Base-by-base conservation (phyloP, 1,140 invertebrate genomes). In the Asbolus verrucosus region DNA sequence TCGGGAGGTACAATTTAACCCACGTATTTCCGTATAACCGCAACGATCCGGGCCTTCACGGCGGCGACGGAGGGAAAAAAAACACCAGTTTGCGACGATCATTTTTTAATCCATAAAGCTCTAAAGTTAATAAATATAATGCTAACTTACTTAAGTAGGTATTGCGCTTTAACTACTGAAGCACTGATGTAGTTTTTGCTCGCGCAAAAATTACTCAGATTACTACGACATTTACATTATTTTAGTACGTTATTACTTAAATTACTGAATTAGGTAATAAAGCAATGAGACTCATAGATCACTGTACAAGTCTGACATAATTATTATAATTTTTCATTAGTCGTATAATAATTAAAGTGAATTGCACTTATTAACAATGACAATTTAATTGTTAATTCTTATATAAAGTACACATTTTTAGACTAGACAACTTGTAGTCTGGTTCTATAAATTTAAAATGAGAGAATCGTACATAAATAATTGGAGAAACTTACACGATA, bases 391-490 rank as follows among this genome's bases (percentile, higher is more conserved):
- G 27, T 36, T 11, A 43, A 69, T 43, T 13, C 14, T 43, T 27
- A 27, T n/a, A 38, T n/a, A 72, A 62, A 68, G 19, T 68, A 67
- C 14, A 68, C 9, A 18, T 71, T 75, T 75, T 71, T 67, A 76
- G 75, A 76, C 75, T 76, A 76, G 75, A 74, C 70, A 65, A 24
- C 33, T 65, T 46, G 38, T 73, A 73, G 71, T 76, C 75, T 50
- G 66, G 38, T 30, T 27, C 15, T 41, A 21, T 39, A 65, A n/a
- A 66, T 19, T 67, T 36, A 21, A 67, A 36, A 31, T 38, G 13
- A 59, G 54, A 59, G 19, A 30, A 36, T 21, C 18, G 39, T 27
- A 4, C 8, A 66, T 66, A 66, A 66, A 66, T 67, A 67, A 46
- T 30, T 67, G 33, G 27, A n/a, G 9, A 36, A 63, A 36, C 33